Conservation (phyloP, 2,797 vertebrate species). For the Eleutherodactylus coqui region DNA sequence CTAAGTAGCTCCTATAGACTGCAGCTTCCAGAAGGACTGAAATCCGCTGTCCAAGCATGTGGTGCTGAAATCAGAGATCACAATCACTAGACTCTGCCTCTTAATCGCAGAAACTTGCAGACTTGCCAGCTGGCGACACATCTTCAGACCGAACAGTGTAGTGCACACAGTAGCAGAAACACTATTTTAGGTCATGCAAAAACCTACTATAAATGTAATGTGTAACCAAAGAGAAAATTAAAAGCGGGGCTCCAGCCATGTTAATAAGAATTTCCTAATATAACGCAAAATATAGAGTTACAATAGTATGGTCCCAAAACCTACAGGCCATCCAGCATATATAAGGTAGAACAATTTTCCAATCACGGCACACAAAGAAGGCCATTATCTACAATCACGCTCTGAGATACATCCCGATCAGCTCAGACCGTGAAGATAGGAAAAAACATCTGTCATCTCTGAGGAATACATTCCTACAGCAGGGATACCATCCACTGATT, state of each 20-base stretch:
- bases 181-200: background rate
- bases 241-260: background rate
- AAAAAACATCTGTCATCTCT: no score
- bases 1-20: background rate
- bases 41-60: background rate
- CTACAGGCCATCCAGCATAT: no score
- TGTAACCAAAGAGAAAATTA: background rate
- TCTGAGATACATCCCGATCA: no score
- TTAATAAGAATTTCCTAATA: no score
- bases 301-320: no score
- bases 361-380: no score
- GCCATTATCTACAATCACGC: no score
- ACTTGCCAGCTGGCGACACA: background rate
- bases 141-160: background rate
- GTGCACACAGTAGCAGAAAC: background rate
- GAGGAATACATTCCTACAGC: no score
- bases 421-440: no score
- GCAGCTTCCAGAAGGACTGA: background rate
- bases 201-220: background rate
- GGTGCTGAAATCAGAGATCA: conserved; percentile 16
- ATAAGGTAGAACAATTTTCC: no score
- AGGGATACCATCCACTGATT: no score
- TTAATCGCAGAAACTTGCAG: background rate
- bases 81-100: background rate
- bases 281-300: no score